Evolutionary conservation across 1,140 invertebrate species (phyloP).

Genomic region (Drosophila nigromelanica): DNA sequence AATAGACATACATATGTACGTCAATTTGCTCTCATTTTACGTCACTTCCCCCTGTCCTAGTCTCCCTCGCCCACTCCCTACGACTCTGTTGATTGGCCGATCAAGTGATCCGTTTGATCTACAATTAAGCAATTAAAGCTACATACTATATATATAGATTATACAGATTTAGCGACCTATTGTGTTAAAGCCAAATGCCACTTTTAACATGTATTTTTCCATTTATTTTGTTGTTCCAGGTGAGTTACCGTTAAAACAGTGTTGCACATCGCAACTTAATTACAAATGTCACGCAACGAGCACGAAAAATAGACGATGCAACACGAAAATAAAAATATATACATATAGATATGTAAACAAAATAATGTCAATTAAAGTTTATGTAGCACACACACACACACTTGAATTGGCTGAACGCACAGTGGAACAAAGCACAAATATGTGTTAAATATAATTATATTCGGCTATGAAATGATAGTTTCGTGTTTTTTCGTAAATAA

Average conservation of each 20-base stretch:
- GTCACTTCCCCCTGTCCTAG: neutral
- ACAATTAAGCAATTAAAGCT: constrained; percentile 65
- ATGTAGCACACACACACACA: constrained; percentile 41
- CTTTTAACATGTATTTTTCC: constrained; percentile 46
- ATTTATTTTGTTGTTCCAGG: constrained; percentile 50
- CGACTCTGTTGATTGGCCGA: constrained; percentile 11
- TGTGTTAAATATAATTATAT: neutral
- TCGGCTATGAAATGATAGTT: neutral
- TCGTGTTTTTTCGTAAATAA: neutral
- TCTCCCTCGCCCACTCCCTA: neutral
- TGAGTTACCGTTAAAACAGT: constrained; percentile 37
- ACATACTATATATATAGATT: constrained; percentile 25
- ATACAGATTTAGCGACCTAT: constrained; percentile 52
- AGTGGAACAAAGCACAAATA: constrained; percentile 46
- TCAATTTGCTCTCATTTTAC: neutral
- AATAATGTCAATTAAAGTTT: constrained; percentile 70
- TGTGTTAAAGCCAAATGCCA: constrained; percentile 21
- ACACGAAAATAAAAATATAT: constrained; percentile 17
- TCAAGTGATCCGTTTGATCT: constrained; percentile 63
- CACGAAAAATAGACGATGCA: constrained; percentile 9
- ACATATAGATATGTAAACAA: constrained; percentile 49
- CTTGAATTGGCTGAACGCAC: constrained; percentile 55
- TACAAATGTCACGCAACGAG: constrained; percentile 20
- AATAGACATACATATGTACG: constrained; percentile 5
- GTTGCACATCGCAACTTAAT: constrained; percentile 42